Evolutionary conservation across 2,797 vertebrate species (phyloP).

Genomic region (Buceros bicornis): DNA sequence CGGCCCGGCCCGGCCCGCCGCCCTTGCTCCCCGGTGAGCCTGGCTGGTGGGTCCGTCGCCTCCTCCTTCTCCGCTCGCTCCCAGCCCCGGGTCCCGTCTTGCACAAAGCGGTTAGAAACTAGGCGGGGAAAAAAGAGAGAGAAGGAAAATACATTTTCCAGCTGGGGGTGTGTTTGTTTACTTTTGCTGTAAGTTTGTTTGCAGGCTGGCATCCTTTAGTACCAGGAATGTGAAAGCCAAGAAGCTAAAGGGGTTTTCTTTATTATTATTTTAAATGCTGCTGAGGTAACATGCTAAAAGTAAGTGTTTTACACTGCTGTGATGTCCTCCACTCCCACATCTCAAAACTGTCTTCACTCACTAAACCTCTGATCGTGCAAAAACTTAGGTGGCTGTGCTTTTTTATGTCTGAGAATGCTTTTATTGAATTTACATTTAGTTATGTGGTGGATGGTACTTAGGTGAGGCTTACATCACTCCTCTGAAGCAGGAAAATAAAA

Average conservation of each 20-base stretch:
- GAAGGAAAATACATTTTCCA: not conserved
- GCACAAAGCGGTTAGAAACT: not conserved
- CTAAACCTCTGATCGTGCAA: not conserved
- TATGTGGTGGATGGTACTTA: rapidly evolving
- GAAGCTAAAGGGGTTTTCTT: not conserved
- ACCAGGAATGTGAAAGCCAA: not conserved
- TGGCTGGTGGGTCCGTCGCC: too few relatives aligned
- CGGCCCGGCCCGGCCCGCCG: too few relatives aligned
- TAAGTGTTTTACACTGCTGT: rapidly evolving
- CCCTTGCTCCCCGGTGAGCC: rapidly evolving
- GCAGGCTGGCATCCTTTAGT: not conserved
- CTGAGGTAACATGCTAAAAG: not conserved
- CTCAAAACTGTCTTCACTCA: not conserved
- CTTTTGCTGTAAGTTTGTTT: not conserved
- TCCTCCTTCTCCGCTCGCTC: rapidly evolving
- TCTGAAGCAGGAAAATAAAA: not conserved
- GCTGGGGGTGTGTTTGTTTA: not conserved
- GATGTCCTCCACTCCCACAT: rapidly evolving
- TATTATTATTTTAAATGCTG: not conserved
- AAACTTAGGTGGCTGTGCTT: not conserved
- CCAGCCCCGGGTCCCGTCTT: too few relatives aligned
- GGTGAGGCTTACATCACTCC: not conserved
- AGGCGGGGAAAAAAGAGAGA: rapidly evolving
- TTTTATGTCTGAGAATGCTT: not conserved
- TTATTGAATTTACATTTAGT: not conserved